Percentiles rank a stretch among this genome's conserved stretches.
These are phyloP conservation scores for Merops nubicus DNA, from an alignment of 2,113 vertebrate species.

Conservation along the genomic window DNA sequence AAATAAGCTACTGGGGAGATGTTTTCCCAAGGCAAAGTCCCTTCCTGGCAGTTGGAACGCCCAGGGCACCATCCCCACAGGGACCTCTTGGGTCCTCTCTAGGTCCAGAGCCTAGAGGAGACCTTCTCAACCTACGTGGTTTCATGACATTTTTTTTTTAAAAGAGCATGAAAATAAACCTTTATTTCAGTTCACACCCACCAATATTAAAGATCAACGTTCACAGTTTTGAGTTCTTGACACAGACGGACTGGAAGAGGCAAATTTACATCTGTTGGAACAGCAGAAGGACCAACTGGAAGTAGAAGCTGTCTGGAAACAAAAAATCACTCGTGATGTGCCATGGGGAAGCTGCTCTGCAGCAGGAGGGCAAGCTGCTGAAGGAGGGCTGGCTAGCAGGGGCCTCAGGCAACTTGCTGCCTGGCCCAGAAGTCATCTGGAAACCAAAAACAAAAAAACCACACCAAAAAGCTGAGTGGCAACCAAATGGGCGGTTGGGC, in stretches of 20 bases:
- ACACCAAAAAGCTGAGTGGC: neutral
- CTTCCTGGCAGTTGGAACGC: neutral
- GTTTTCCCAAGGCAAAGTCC: neutral
- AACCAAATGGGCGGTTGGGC: neutral
- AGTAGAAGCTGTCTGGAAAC: slow-evolving; percentile 15
- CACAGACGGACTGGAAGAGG: slow-evolving; percentile 71
- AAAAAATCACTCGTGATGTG: neutral
- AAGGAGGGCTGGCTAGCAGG: neutral
- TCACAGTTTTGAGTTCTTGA: slow-evolving; percentile 78
- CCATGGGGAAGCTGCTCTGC: neutral
- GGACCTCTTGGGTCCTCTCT: neutral
- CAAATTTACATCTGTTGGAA: slow-evolving; percentile 71
- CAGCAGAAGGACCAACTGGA: slow-evolving; percentile 35
- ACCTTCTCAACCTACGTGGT: neutral
- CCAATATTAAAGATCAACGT: slow-evolving; percentile 61
- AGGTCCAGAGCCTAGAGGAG: neutral
- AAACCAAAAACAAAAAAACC: neutral
- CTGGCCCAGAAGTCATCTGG: neutral
- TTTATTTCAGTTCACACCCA: slow-evolving; percentile 81
- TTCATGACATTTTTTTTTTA: slow-evolving; percentile 66
- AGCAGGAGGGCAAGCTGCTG: neutral
- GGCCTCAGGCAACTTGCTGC: neutral
- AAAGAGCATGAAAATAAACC: slow-evolving; percentile 84
- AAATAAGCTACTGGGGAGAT: neutral
- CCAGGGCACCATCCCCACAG: neutral